Evolutionary conservation across 2,113 vertebrate species (phyloP).

Genomic region (Pogona vitticeps): DNA sequence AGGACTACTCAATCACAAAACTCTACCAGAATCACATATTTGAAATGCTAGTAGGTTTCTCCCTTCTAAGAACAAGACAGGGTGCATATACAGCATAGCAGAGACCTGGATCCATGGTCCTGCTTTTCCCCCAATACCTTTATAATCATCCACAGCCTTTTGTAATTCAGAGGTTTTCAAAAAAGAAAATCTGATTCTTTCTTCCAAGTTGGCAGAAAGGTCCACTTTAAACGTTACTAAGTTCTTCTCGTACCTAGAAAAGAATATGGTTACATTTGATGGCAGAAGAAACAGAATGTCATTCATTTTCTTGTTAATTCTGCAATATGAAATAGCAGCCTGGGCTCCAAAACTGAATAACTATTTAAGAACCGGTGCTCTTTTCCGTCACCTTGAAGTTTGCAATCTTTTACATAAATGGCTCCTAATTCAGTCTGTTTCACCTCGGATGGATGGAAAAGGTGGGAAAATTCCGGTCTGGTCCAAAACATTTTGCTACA

Average conservation of each 20-base stretch:
- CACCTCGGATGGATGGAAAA: background rate
- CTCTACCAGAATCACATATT: background rate
- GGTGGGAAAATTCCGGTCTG: background rate
- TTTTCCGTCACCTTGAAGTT: background rate
- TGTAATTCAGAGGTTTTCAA: background rate
- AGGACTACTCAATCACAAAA: background rate
- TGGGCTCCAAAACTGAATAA: background rate
- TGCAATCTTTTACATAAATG: background rate
- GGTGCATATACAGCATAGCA: background rate
- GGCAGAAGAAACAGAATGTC: background rate
- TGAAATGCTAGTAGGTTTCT: too few relatives aligned
- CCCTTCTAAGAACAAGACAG: background rate
- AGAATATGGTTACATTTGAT: background rate
- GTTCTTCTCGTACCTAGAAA: background rate
- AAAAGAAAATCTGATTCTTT: background rate
- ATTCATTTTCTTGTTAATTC: background rate
- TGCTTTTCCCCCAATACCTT: background rate
- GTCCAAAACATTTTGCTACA: background rate
- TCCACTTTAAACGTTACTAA: background rate
- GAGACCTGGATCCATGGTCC: background rate
- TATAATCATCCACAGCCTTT: background rate
- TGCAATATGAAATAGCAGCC: too few relatives aligned
- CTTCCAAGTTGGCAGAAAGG: background rate
- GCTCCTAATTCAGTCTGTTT: background rate
- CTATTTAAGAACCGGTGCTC: too few relatives aligned